Evolutionary conservation across 2,113 vertebrate genomes (phyloP), one percentile per base, ranked within the genome.

Genomic region (Anas platyrhynchos): DNA sequence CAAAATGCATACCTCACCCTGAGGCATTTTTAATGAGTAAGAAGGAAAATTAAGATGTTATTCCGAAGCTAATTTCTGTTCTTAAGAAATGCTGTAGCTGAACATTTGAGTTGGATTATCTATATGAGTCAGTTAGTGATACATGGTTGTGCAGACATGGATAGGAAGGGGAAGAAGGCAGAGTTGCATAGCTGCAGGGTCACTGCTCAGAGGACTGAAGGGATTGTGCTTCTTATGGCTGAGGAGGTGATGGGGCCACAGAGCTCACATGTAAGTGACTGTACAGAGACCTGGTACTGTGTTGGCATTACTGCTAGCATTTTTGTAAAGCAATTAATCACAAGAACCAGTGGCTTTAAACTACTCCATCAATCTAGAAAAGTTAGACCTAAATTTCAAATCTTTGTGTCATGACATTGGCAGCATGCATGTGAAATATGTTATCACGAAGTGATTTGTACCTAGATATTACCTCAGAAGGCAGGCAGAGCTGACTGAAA

Each of bases 61-160:
- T 36, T 79, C 71, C 11, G 69, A 5, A 69, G 6, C 5, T 74
- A 71, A 58, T 13, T 25, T 31, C 34, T 76, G 31, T 82, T 34
- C 58, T 58, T 91, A 26, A 62, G 82, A 85, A 79, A n/a, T 55
- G 25, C 76, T 85, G 17, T 58, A 52, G 9, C 5, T 50, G 54
- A 79, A 73, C 18, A 8, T 74, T 69, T 68, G 74, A n/a, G 18
- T 58, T 82, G 55, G 22, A 26, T 77, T 68, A 25, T 58, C 21
- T 59, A 3, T 48, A 1, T 50, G 10, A 79, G 67, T 65, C 31
- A 44, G 31, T 38, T 38, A 44, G 27, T 25, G 29, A 65, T 82
- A 77, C 22, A 8, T 2, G 1, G 1, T 34, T 78, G 61, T 2
- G 1, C 27, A n/a, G 25, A 10, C 59, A 23, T 8, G 13, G 48